Percentiles rank a stretch among this genome's conserved stretches.
phyloP scores from a whole-genome alignment of 2,113 vertebrate species.

The Regulus satrapa region DNA sequence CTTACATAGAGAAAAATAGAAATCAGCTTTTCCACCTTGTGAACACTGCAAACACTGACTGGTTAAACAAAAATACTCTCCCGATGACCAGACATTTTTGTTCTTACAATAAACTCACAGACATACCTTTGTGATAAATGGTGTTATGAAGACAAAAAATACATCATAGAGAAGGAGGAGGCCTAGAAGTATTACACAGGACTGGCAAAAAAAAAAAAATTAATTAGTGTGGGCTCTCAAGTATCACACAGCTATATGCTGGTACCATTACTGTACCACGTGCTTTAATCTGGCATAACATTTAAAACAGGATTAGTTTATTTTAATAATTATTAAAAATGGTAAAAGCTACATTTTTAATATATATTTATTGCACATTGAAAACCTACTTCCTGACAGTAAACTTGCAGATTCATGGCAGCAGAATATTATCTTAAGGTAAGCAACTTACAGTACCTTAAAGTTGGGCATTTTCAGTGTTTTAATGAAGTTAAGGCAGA shows the following conservation, averaged over 20 bases:
- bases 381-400: not conserved
- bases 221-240: not conserved
- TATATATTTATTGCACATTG: not conserved
- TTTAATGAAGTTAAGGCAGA: conserved; percentile 95
- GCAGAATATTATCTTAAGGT: not conserved
- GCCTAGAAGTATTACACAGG: conserved; percentile 91
- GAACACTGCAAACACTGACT: not conserved
- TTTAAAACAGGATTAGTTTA: not conserved
- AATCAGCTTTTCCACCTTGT: not conserved
- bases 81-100: not conserved
- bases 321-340: not conserved
- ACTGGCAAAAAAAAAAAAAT: conserved; percentile 67
- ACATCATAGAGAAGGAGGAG: conserved; percentile 95
- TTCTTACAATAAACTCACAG: not conserved
- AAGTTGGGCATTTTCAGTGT: conserved; percentile 92
- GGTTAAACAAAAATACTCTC: not conserved
- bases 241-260: not conserved
- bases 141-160: conserved; percentile 98
- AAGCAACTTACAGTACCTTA: conserved; percentile 80
- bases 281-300: not conserved
- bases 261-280: not conserved
- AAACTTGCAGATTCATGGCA: not conserved
- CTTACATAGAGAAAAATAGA: not conserved
- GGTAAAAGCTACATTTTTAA: not conserved
- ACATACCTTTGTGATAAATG: conserved; percentile 92